Base-by-base conservation (phyloP, 1,140 invertebrate species). In the Maconellicoccus hirsutus region DNA sequence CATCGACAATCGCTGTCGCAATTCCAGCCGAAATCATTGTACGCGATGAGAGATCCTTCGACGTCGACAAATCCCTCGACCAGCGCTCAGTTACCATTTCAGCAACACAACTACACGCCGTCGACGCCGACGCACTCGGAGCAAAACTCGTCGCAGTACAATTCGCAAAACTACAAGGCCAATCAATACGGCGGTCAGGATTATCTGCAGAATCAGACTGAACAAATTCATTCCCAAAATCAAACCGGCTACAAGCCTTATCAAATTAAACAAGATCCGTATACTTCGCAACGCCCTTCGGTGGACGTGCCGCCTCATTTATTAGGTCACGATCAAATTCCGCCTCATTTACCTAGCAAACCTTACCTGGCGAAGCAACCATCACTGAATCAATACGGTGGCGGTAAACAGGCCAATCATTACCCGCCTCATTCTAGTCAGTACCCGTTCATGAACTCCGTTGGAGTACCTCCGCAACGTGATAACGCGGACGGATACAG, bases 381-480 rank as follows among this genome's bases (percentile, higher is more conserved):
- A 16, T 71, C 69, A 2, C n/a, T n/a, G n/a, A n/a, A n/a, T n/a
- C n/a, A n/a, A n/a, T n/a, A n/a, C n/a, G n/a, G n/a, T n/a, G n/a
- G n/a, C n/a, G n/a, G n/a, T n/a, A n/a, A n/a, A n/a, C 71, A 59
- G 10, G 71, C 72, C n/a, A 73, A 74, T 70, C 71, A 72, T 52
- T 72, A 59, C 71, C 75, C 71, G 75, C 76, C 74, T 72, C 66
- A 71, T 73, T 66, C 61, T 26, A 66, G 25, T 26, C 61, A 66
- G 25, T 66, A 25, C 22, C 61, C 8, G 61, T 66, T 23, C 61
- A 16, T 1, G 22, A 4, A 4, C 61, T 23, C 61, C 7, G 3
- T 22, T n/a, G n/a, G n/a, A n/a, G n/a, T n/a, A n/a, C 16, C 16
- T 22, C 52, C 52, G 61, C 61, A 10, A 52, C 12, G 42, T 52